Evolutionary conservation across 2,113 vertebrate genomes (phyloP).

Genomic region (Myiagra hebetior): DNA sequence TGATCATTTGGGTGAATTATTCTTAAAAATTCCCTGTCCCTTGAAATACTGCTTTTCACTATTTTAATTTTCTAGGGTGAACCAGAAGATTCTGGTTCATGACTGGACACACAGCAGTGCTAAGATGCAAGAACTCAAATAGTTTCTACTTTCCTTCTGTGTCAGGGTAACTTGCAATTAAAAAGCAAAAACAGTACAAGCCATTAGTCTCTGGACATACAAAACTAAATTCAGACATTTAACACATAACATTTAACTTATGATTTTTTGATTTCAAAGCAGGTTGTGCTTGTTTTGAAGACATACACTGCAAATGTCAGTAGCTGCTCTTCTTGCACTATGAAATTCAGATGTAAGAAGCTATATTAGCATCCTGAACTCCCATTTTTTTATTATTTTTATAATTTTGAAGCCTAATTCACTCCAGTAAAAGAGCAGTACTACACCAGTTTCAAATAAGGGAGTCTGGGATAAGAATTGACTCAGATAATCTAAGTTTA

Average conservation of each 20-base stretch:
- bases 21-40: neutral
- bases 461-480: neutral
- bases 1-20: neutral
- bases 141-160: neutral
- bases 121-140: neutral
- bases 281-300: neutral
- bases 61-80: neutral
- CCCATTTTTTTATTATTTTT: neutral
- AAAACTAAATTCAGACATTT: neutral
- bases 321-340: neutral
- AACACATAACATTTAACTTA: neutral
- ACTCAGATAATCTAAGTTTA: neutral
- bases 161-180: neutral
- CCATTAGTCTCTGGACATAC: neutral
- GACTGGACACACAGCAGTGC: neutral
- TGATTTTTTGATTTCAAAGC: neutral
- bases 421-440: neutral
- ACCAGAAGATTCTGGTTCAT: neutral
- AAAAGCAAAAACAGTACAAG: neutral
- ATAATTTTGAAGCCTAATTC: neutral
- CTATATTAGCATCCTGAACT: neutral
- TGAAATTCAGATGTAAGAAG: neutral
- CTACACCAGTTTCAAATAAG: neutral
- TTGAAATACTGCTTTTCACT: neutral
- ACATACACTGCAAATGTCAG: neutral